Percentiles rank a stretch among this genome's conserved stretches.
Evolutionary conservation across 2,797 vertebrate species (phyloP).

Genomic region (Alcedo quadribrachys): DNA sequence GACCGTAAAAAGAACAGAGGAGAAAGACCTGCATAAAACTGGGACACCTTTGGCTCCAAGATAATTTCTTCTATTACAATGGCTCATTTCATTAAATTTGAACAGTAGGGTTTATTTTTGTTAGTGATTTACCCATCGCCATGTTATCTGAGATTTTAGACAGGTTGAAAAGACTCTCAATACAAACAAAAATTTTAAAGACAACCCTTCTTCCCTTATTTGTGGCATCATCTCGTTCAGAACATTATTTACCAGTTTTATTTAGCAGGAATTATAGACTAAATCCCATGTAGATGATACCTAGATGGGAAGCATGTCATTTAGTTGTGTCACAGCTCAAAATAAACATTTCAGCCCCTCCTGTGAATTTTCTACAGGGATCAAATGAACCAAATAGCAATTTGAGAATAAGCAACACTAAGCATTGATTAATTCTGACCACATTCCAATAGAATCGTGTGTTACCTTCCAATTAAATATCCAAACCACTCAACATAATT

Average conservation of each 20-base stretch:
- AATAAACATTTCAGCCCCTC: background rate
- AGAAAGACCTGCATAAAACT: conserved; percentile 4
- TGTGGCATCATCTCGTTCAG: background rate
- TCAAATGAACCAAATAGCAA: conserved; percentile 13
- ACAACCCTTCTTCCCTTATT: background rate
- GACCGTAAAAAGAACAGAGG: background rate
- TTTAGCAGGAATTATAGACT: background rate
- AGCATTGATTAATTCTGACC: conserved; percentile 56
- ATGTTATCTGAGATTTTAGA: background rate
- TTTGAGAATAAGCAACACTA: conserved; percentile 1
- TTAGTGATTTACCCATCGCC: background rate
- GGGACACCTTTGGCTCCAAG: conserved; percentile 39
- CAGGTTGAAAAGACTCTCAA: background rate
- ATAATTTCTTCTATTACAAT: conserved; percentile 31
- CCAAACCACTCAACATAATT: conserved; percentile 29
- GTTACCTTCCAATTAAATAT: conserved; percentile 53
- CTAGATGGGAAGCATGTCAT: background rate
- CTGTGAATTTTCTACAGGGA: background rate
- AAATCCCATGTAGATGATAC: background rate
- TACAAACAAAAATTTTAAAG: background rate
- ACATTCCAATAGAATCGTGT: conserved; percentile 40
- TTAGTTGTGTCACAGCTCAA: background rate
- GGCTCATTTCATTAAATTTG: conserved; percentile 10
- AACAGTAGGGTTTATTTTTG: conserved; percentile 44
- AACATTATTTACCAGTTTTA: background rate